Percentiles rank a stretch among this genome's conserved stretches.
These are phyloP conservation scores for Timema cristinae DNA, from an alignment of 2,888 invertebrate species.

Conservation along the genomic window DNA sequence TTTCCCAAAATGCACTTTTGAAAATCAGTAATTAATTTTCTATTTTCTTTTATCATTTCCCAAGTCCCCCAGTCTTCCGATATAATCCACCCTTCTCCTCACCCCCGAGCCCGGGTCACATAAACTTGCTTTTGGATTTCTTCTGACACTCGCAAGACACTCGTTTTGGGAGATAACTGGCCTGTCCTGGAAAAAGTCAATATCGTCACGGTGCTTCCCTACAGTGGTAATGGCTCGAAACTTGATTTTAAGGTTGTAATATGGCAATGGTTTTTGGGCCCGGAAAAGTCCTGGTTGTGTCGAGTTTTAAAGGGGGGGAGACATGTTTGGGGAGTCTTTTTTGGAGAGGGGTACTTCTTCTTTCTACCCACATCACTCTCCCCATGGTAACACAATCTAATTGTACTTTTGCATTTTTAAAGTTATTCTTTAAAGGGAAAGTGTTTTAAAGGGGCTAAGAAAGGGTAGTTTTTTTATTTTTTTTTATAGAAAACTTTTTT, in stretches of 20 bases:
- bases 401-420: too few species aligned
- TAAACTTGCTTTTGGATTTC: conserved; percentile 21
- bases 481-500: too few species aligned
- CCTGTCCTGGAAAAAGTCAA: conserved; percentile 84
- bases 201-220: conserved; percentile 60
- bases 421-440: too few species aligned
- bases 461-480: too few species aligned
- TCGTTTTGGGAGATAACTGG: conserved; percentile 70
- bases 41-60: too few species aligned
- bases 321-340: too few species aligned
- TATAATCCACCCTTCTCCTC: conserved; percentile 43
- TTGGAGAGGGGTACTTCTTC: too few species aligned
- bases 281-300: neutral
- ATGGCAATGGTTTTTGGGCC: conserved; percentile 56
- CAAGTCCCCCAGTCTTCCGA: conserved; percentile 48
- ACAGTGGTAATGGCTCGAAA: conserved; percentile 54
- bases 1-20: too few species aligned
- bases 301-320: neutral
- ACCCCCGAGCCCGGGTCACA: conserved; percentile 37
- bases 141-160: conserved; percentile 45
- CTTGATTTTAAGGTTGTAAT: conserved; percentile 76
- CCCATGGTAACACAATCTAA: too few species aligned
- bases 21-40: too few species aligned
- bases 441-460: too few species aligned
- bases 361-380: too few species aligned